Evolutionary conservation across 2,113 vertebrate species (phyloP).

Genomic region (Alligator sinensis): DNA sequence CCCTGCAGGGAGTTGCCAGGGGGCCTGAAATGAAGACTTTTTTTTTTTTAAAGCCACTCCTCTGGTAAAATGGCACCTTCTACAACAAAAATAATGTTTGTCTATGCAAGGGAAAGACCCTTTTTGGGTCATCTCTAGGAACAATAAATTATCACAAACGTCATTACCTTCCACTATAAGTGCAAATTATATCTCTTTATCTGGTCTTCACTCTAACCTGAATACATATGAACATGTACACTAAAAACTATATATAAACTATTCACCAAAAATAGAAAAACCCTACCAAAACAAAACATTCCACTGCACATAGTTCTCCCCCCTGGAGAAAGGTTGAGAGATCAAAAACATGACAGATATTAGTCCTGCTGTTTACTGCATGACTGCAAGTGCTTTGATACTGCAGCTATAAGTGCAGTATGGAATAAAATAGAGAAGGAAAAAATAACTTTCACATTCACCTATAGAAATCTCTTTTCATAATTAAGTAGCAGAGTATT

Average conservation of each 20-base stretch:
- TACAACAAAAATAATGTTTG: neutral
- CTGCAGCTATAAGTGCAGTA: neutral
- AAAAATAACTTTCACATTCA: neutral
- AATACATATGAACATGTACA: neutral
- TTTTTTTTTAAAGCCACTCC: neutral
- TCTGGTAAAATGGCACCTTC: neutral
- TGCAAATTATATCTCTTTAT: neutral
- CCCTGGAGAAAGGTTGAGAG: neutral
- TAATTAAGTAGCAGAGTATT: neutral
- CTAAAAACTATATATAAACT: neutral
- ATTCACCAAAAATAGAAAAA: neutral
- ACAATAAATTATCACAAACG: neutral
- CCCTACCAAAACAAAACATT: fast-evolving
- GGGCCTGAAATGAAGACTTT: too few species aligned
- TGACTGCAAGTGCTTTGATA: neutral
- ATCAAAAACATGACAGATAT: neutral
- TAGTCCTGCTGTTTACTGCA: neutral
- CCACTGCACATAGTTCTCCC: fast-evolving
- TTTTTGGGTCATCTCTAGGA: neutral
- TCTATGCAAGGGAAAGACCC: neutral
- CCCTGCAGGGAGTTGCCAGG: too few species aligned
- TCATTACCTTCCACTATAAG: neutral
- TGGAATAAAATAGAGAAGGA: neutral
- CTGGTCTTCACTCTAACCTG: neutral
- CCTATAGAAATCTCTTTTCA: neutral